Evolutionary conservation across 2,888 invertebrate species (phyloP).

Genomic region (Therioaphis trifolii): DNA sequence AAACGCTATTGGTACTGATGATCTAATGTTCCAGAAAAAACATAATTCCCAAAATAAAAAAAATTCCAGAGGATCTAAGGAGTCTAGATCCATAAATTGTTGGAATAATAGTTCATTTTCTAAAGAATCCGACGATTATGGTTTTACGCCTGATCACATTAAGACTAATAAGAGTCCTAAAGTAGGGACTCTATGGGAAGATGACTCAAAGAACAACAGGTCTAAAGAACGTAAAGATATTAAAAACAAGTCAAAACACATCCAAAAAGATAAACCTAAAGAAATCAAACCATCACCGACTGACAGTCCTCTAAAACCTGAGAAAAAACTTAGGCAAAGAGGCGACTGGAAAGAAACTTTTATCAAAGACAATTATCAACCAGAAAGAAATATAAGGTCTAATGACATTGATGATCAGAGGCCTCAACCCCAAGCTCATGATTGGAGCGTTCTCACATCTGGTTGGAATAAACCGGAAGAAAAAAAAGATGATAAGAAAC

Average conservation of each 20-base stretch:
- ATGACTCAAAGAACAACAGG: constrained; percentile 57
- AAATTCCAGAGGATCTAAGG: constrained; percentile 54
- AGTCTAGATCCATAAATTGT: constrained; percentile 54
- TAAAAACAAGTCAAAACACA: constrained; percentile 58
- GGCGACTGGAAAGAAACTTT: constrained; percentile 61
- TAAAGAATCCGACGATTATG: constrained; percentile 57
- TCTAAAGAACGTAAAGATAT: constrained; percentile 57
- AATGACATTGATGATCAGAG: constrained; percentile 58
- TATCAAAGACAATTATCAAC: constrained; percentile 60
- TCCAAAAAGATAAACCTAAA: constrained; percentile 60
- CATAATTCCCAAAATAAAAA: constrained; percentile 61
- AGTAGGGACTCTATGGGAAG: constrained; percentile 51
- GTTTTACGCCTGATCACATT: constrained; percentile 49
- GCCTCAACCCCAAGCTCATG: constrained; percentile 55
- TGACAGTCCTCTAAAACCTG: constrained; percentile 57
- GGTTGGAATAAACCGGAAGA: constrained; percentile 60
- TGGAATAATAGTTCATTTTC: constrained; percentile 60
- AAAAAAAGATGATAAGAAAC: constrained; percentile 57
- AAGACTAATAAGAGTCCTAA: constrained; percentile 57
- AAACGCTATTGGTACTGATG: constrained; percentile 37
- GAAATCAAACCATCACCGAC: constrained; percentile 52
- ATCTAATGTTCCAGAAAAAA: constrained; percentile 52
- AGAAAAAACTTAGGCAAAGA: constrained; percentile 57
- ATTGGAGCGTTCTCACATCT: constrained; percentile 58
- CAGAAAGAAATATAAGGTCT: constrained; percentile 57